Evolutionary conservation across 2,888 invertebrate species (phyloP).

Genomic region (Eupithecia pulchellata): DNA sequence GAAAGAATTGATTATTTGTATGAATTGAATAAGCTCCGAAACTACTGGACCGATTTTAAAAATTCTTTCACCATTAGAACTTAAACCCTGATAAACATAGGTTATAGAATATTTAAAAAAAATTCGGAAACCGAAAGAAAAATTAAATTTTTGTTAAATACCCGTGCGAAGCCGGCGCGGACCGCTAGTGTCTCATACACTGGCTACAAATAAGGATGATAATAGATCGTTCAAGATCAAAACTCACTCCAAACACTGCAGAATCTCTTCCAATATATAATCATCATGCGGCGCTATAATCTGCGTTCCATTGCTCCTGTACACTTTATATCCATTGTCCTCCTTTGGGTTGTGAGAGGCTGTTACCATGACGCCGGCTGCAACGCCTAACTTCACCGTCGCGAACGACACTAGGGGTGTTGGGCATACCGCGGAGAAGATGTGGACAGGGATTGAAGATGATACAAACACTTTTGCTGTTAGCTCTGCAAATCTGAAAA

Average conservation of each 20-base stretch:
- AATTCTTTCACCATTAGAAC: too few relatives aligned
- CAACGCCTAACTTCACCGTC: constrained; percentile 89
- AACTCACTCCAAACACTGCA: constrained; percentile 88
- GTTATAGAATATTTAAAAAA: too few relatives aligned
- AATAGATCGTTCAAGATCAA: not conserved
- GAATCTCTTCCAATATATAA: constrained; percentile 92
- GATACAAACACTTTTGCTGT: constrained; percentile 93
- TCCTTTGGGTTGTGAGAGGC: constrained; percentile 98
- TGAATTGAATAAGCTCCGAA: too few relatives aligned
- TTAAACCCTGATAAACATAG: too few relatives aligned
- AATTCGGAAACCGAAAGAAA: too few relatives aligned
- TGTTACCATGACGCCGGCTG: constrained; percentile 96
- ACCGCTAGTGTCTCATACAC: too few relatives aligned
- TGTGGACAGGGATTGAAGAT: constrained; percentile 90
- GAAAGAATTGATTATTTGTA: too few relatives aligned
- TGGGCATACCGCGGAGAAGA: constrained; percentile 92
- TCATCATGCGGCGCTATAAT: constrained; percentile 97
- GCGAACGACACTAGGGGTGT: constrained; percentile 98
- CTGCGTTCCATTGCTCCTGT: constrained; percentile 97
- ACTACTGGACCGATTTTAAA: too few relatives aligned
- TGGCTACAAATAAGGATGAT: not conserved
- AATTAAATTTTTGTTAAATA: too few relatives aligned
- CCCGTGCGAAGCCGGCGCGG: too few relatives aligned
- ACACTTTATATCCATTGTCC: constrained; percentile 99
- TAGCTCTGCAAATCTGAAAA: constrained; percentile 92